These are phyloP conservation scores for Diabrotica undecimpunctata DNA, from an alignment of 1,140 invertebrate species.

Conservation along the genomic window DNA sequence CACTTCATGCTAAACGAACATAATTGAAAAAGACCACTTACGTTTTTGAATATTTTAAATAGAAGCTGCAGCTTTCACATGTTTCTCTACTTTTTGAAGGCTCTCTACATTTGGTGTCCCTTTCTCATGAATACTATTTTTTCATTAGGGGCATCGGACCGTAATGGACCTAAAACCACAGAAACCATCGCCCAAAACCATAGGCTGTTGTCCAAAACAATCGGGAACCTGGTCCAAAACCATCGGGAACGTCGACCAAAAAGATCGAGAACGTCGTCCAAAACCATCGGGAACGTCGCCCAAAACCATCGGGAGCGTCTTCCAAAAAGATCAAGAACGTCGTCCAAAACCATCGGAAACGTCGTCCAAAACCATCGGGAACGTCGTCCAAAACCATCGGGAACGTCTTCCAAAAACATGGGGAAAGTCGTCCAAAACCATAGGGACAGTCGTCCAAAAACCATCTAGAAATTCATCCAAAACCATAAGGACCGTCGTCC, in stretches of 20 bases:
- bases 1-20: too few species aligned
- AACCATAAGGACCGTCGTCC: neutral
- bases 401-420: neutral
- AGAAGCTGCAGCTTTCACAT: too few species aligned
- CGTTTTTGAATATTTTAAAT: too few species aligned
- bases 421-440: neutral
- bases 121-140: too few species aligned
- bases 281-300: neutral
- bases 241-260: neutral
- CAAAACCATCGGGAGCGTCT: neutral
- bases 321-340: neutral
- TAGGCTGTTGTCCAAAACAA: neutral
- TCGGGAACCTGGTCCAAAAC: neutral
- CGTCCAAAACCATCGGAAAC: neutral
- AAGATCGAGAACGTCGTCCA: neutral
- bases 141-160: too few species aligned
- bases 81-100: too few species aligned
- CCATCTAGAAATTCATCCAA: neutral
- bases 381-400: neutral
- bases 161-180: too few species aligned
- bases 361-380: neutral
- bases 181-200: neutral
- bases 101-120: too few species aligned
- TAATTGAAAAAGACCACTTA: too few species aligned
- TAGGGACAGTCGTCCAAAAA: neutral